A percentile compares a stretch with the other conserved stretches of the same genome.
These are phyloP conservation scores for Eriocheir sinensis DNA, from an alignment of 1,140 invertebrate species.

Conservation along the genomic window DNA sequence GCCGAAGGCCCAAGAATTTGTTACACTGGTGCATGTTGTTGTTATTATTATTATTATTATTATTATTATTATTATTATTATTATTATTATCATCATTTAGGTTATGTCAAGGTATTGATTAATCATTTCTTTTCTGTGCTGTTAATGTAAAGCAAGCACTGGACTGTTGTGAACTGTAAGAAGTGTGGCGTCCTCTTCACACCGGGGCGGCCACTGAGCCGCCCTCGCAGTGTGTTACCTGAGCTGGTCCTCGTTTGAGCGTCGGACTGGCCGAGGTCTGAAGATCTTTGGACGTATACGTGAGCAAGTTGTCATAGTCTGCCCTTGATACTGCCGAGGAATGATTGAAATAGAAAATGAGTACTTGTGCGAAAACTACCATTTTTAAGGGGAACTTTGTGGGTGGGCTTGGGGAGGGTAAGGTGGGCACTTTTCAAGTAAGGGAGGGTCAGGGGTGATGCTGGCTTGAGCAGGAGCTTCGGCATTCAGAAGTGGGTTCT, in stretches of 20 bases:
- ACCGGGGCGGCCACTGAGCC: neutral
- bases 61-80: constrained; percentile 49
- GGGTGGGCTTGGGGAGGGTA: too few relatives aligned
- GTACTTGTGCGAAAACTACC: neutral
- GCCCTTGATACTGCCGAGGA: constrained; percentile 36
- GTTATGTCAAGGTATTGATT: neutral
- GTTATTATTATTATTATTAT: neutral
- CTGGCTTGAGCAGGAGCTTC: too few relatives aligned
- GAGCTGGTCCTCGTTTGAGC: neutral
- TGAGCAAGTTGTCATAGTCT: neutral
- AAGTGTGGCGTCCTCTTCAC: neutral
- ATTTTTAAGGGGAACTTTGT: neutral
- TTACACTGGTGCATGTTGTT: too few relatives aligned
- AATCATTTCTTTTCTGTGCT: constrained; percentile 81
- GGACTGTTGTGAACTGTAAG: neutral
- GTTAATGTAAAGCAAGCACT: constrained; percentile 82
- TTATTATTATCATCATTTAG: neutral
- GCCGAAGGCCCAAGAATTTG: too few relatives aligned
- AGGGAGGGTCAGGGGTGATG: too few relatives aligned
- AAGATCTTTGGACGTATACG: neutral
- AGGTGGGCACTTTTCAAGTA: too few relatives aligned
- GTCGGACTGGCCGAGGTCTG: too few relatives aligned
- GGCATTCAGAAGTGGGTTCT: too few relatives aligned
- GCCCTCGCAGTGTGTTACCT: neutral
- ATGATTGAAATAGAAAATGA: constrained; percentile 49